phyloP scores from a whole-genome alignment of 2,113 vertebrate species.

The Rissa tridactyla region DNA sequence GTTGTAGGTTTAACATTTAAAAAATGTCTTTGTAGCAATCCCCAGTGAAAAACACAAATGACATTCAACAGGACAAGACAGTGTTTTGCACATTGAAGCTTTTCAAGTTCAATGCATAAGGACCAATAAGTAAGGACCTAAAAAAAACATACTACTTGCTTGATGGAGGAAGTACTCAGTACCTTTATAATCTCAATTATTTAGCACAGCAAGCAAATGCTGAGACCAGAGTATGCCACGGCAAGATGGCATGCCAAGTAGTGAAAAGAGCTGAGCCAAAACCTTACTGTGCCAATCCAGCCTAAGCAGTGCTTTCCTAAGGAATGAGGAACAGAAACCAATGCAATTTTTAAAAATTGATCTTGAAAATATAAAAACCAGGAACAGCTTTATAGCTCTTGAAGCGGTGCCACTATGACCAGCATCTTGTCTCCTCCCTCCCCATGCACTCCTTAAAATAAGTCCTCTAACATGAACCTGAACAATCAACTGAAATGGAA shows the following conservation, averaged over 20 bases:
- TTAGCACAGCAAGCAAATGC: background rate
- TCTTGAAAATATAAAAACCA: background rate
- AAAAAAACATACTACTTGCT: background rate
- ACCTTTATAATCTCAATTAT: background rate
- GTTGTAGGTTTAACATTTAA: background rate
- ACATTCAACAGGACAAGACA: background rate
- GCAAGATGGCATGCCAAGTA: background rate
- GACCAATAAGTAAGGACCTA: background rate
- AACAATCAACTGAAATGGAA: background rate
- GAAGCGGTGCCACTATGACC: background rate
- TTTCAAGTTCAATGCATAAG: background rate
- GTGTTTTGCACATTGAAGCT: background rate
- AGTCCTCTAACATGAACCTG: background rate
- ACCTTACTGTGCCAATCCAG: background rate
- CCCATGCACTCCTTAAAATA: background rate
- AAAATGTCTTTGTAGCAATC: background rate
- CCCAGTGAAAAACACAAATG: background rate
- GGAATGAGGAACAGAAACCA: background rate
- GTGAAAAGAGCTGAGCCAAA: background rate
- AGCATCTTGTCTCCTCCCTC: background rate
- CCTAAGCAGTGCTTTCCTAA: background rate
- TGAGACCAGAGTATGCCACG: background rate
- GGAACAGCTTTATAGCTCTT: background rate
- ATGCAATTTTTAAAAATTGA: background rate
- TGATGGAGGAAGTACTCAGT: background rate